These are phyloP conservation scores for Cromileptes altivelis DNA, from an alignment of 2,113 vertebrate species.

Conservation along the genomic window DNA sequence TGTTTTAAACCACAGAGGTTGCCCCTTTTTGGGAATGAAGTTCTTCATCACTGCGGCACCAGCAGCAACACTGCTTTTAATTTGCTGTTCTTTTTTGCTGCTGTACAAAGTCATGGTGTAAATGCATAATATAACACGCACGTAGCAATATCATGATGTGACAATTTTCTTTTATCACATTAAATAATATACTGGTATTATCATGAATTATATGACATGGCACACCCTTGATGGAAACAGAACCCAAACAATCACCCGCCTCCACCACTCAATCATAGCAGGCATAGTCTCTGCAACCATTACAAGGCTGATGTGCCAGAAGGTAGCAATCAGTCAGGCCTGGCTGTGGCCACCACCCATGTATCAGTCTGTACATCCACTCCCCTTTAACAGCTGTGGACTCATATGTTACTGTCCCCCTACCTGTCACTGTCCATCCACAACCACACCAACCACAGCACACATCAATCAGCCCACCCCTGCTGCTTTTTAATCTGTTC, in stretches of 20 bases:
- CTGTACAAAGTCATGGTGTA: background rate
- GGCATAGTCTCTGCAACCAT: constrained; percentile 10
- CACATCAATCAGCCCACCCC: constrained; percentile 76
- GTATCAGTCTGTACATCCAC: constrained; percentile 57
- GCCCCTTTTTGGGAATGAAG: background rate
- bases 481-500: constrained; percentile 78
- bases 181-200: background rate
- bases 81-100: background rate
- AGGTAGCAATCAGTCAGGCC: constrained; percentile 62
- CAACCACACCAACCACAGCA: constrained; percentile 47
- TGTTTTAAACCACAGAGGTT: constrained; percentile 2
- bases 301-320: constrained; percentile 55
- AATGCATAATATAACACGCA: constrained; percentile 1
- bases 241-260: constrained; percentile 23
- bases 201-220: background rate
- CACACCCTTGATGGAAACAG: background rate
- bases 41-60: too few relatives aligned
- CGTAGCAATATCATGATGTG: background rate
- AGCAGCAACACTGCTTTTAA: background rate
- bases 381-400: constrained; percentile 66
- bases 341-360: constrained; percentile 44
- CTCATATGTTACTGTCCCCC: constrained; percentile 71
- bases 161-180: constrained; percentile 1
- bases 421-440: constrained; percentile 74
- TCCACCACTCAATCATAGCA: constrained; percentile 9